Evolutionary conservation across 2,113 vertebrate genomes (phyloP).

Genomic region (Lophotis ruficrista): DNA sequence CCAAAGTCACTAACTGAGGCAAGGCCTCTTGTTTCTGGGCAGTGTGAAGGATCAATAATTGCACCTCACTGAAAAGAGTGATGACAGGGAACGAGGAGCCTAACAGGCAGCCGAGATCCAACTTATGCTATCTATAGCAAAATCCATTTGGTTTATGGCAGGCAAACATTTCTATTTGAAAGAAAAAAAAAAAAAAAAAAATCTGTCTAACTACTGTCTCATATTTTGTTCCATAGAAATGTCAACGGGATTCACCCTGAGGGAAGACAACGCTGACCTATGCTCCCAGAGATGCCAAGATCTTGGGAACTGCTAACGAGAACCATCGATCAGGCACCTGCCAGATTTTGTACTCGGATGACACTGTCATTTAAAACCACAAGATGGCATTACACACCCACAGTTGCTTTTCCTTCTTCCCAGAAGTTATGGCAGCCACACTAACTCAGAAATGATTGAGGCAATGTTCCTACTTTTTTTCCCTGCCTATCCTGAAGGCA

Average conservation of each 20-base stretch:
- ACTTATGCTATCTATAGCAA: neutral
- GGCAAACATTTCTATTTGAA: neutral
- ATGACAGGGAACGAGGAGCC: neutral
- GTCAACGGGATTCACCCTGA: neutral
- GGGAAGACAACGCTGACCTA: neutral
- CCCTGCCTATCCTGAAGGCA: neutral
- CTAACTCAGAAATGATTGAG: neutral
- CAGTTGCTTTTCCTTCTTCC: neutral
- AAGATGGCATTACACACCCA: constrained; percentile 50
- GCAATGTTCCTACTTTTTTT: neutral
- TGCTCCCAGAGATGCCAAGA: neutral
- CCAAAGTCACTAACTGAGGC: neutral
- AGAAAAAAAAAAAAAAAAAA: neutral
- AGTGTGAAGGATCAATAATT: neutral
- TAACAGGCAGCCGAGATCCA: neutral
- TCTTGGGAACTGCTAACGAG: neutral
- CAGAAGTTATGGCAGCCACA: neutral
- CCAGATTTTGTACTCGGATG: neutral
- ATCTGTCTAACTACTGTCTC: neutral
- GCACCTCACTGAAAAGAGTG: neutral
- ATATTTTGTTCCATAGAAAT: neutral
- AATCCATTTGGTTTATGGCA: neutral
- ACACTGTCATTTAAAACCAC: constrained; percentile 3
- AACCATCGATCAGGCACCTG: neutral
- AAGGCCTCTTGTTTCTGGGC: neutral